A percentile compares a stretch with the other conserved stretches of the same genome.
These are phyloP conservation scores for Fulica atra DNA, from an alignment of 2,113 vertebrate genomes.

Conservation along the genomic window DNA sequence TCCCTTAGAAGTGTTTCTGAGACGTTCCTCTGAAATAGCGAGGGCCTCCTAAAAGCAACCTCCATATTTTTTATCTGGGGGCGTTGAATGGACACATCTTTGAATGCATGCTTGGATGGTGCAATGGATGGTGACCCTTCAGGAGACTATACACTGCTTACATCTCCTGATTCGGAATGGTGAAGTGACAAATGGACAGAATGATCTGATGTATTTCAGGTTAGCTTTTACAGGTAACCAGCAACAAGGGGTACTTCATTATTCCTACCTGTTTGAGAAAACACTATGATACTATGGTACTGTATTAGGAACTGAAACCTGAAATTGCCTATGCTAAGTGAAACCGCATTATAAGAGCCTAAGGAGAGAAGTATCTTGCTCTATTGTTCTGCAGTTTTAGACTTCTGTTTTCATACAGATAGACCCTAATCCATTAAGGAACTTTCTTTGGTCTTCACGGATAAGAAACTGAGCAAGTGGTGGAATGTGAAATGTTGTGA, in stretches of 20 bases:
- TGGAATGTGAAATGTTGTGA: not conserved
- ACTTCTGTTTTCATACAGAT: not conserved
- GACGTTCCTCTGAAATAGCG: not conserved
- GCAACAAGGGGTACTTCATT: not conserved
- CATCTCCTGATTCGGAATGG: not conserved
- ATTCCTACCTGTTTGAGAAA: not conserved
- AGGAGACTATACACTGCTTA: not conserved
- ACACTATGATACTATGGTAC: not conserved
- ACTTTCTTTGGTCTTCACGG: not conserved
- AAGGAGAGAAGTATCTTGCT: not conserved
- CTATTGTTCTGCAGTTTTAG: not conserved
- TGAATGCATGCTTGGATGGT: not conserved
- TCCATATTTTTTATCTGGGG: not conserved
- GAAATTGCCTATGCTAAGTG: not conserved
- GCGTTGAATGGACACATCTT: not conserved
- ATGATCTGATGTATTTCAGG: not conserved
- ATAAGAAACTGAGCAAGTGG: not conserved
- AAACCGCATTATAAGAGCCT: not conserved
- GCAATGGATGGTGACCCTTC: not conserved
- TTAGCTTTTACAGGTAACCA: not conserved
- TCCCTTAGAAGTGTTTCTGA: not conserved
- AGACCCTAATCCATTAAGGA: not conserved
- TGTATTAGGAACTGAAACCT: not conserved
- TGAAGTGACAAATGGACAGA: not conserved
- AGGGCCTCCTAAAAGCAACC: not conserved